Conservation (phyloP, 2,888 invertebrate species). For the Sarcophaga subvicina region DNA sequence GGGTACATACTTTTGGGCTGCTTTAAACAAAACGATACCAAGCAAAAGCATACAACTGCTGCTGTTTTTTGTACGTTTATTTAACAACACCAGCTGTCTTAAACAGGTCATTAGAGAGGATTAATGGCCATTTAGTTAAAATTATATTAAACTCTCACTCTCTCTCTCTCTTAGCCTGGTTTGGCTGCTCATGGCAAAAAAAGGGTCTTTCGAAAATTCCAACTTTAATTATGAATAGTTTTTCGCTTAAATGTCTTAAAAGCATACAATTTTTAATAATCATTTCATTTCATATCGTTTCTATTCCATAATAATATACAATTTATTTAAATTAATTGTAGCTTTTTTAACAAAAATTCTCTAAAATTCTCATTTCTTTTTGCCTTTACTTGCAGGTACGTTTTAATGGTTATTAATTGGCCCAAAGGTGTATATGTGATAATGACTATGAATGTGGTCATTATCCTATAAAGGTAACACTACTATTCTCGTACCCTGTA, state of each 20-base stretch:
- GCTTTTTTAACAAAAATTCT: background rate
- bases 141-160: slow-evolving; percentile 53
- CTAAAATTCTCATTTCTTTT: slow-evolving; percentile 17
- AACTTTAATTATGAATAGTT: background rate
- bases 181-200: too few relatives aligned
- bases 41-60: too few relatives aligned
- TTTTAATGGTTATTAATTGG: slow-evolving; percentile 49
- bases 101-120: slow-evolving; percentile 64
- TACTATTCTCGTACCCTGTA: background rate
- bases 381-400: slow-evolving; percentile 60
- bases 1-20: background rate
- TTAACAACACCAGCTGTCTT: slow-evolving; percentile 59
- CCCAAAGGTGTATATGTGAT: slow-evolving; percentile 49
- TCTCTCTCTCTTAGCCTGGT: too few relatives aligned
- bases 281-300: background rate
- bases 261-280: background rate
- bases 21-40: background rate
- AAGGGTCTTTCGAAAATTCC: too few relatives aligned
- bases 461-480: slow-evolving; percentile 21
- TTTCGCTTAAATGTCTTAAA: too few relatives aligned
- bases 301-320: slow-evolving; percentile 44
- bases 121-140: slow-evolving; percentile 65
- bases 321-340: slow-evolving; percentile 62
- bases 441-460: slow-evolving; percentile 33
- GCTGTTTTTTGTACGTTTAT: background rate